Base-by-base conservation (phyloP, 2,888 invertebrate genomes). In the Pyralis farinalis region DNA sequence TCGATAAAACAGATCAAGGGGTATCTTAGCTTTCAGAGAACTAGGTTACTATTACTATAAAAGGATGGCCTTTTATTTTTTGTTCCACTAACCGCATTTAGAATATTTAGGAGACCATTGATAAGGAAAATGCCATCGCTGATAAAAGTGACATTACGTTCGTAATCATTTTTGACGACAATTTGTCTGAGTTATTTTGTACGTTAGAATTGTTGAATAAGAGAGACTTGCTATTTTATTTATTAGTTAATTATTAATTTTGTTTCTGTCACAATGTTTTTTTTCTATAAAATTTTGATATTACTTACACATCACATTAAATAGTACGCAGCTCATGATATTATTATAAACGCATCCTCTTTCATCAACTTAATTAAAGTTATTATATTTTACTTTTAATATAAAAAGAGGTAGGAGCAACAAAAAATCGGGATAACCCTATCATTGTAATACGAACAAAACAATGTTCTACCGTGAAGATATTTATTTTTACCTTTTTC, bases 41-140 rank as follows among this genome's bases (percentile, higher is more conserved):
- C 67, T 79, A 70, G 79, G 80, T 77, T 72, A 81, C 71, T 72
- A 73, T 68, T 70, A 71, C 72, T 67, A 65, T 58, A 64, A 64
- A 66, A 67, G 67, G n/a, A n/a, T n/a, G n/a, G 58, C 66, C 66
- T 68, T 67, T 55, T 64, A 59, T 82, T 83, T 68, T 84, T 76
- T 79, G 81, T 59, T 56, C 82, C 58, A 79, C 62, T 86, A 80
- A 84, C 86, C 84, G 67, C 66, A 57, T 78, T 80, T 58, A 47
- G 59, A 55, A 58, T 55, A 44, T 52, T 53, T 55, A 52, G 53
- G 54, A 51, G 51, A 49, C 49, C 38, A 32, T 28, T 54, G 67
- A 66, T 68, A 68, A 64, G 47, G 46, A 32, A 25, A 36, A 35
- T 28, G 21, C 28, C 29, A 34, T 44, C 45, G 43, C 40, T 47